Evolutionary conservation across 2,888 invertebrate species (phyloP), one percentile per base, ranked within the genome.

Genomic region (Drosophila anomalipes): DNA sequence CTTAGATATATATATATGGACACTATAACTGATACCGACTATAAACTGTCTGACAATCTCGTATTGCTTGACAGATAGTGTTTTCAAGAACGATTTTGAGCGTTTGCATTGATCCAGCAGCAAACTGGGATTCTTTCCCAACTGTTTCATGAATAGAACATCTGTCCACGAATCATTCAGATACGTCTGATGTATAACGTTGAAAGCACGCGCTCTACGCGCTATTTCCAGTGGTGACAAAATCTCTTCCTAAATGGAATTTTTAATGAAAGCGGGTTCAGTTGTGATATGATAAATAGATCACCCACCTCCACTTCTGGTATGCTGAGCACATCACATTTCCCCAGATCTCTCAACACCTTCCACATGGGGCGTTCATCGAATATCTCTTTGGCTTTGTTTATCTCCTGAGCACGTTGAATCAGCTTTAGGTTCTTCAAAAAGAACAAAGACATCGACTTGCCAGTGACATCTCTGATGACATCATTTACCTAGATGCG

Each of bases 131-230:
- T 93, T 87, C 0, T 83, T 88, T 4, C 81, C 77, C 1, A 93
- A 57, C 1, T 79, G 65, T 58, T 92, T 92, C 51, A 93, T 68
- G 57, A 92, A 93, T 0, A 91, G 52, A 0, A 92, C 87, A 82
- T 93, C 93, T 22, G 77, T 79, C 91, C 92, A 93, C 22, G 89
- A 90, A 57, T 89, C 89, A n/a, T 91, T 86, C 58, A 93, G 79
- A 68, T 93, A 93, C 1, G 90, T 91, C 72, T 93, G 93, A 74
- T 91, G 89, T 49, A 91, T 89, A 0, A 91, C 87, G 49, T 89
- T 83, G 19, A 89, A 92, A 3, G 86, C 90, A 4, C 89, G 87
- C 22, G 82, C 81, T 0, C 92, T 81, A 6, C 92, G 88, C 0
- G 89, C 86, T 28, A 89, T 53, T 74, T 93, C 93, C 33, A 91